Base-by-base conservation (phyloP, 1,140 invertebrate species). In the Drosophila punjabiensis region DNA sequence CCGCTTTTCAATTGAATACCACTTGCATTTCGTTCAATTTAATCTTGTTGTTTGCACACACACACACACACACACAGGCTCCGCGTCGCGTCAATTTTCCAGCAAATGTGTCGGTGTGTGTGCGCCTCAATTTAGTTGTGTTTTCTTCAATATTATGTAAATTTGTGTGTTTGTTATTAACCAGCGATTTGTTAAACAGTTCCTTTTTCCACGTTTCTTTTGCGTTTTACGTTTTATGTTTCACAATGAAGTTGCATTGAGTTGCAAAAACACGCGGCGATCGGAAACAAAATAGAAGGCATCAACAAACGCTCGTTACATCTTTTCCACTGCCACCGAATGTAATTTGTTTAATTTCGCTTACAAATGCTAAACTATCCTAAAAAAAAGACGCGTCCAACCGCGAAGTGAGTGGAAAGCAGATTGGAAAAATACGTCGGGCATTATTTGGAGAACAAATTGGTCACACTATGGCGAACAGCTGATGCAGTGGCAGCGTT, bases 71-170 rank as follows among this genome's bases (percentile, higher is more conserved):
- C 18, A 37, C 18, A 37, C 13, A 37, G 37, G 37, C 63, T 39
- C 4, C 28, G 62, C 30, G 52, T 52, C 59, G 55, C 68, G 69
- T 71, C 69, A 61, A 58, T 60, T 67, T 66, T 48, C 50, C 37
- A 62, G 18, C 45, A 11, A 59, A 45, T 56, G 45, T 55, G 50
- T 58, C 64, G 41, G 47, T 60, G 50, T 58, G 35, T 59, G 30
- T 33, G 48, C 35, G 24, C 20, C 32, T 33, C 24, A 62, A 45
- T 64, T 50, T 61, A 41, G 14, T 41, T 35, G 20, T 66, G 30
- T 52, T 62, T 78, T 76, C 28, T 28, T 28, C 28, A 73, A 80
- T 75, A 83, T 78, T 87, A 87, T 87, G 84, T 69, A 83, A 87
- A 87, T 82, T 70, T 56, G 58, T 24, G 32, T 28, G 41, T 41